Evolutionary conservation across 2,797 vertebrate genomes (phyloP).

Genomic region (Sparus aurata): DNA sequence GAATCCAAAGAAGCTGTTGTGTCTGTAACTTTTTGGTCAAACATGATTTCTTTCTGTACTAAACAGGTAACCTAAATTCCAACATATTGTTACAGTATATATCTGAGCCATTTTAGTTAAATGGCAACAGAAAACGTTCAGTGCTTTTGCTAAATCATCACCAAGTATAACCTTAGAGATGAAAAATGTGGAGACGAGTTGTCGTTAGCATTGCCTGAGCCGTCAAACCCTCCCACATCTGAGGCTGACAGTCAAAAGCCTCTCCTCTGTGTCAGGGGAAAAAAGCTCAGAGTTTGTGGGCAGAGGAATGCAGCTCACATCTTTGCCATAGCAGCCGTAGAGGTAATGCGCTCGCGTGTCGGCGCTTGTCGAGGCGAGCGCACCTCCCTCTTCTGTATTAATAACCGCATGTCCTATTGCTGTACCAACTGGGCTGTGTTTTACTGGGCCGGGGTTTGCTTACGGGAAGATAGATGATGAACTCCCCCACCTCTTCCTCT

Average conservation of each 20-base stretch:
- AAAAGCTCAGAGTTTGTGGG: conserved; percentile 77
- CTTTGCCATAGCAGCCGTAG: conserved; percentile 86
- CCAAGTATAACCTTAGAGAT: background rate
- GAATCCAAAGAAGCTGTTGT: too few relatives aligned
- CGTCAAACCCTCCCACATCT: conserved; percentile 48
- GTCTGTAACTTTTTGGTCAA: too few relatives aligned
- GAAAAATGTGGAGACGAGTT: background rate
- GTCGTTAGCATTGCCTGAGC: conserved; percentile 9
- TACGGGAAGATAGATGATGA: conserved; percentile 81
- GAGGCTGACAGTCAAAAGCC: conserved; percentile 47
- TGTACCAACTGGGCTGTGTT: conserved; percentile 76
- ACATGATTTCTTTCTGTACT: too few relatives aligned
- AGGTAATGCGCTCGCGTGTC: conserved; percentile 87
- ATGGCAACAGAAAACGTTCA: background rate
- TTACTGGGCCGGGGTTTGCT: conserved; percentile 73
- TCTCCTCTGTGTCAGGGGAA: conserved; percentile 56
- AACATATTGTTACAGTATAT: background rate
- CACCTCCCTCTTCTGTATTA: conserved; percentile 84
- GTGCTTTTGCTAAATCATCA: background rate
- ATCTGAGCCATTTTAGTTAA: background rate
- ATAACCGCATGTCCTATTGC: conserved; percentile 81
- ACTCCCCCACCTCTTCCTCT: conserved; percentile 76
- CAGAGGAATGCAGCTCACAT: conserved; percentile 87
- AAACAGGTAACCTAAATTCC: background rate
- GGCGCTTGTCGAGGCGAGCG: conserved; percentile 83